phyloP scores from a whole-genome alignment of 37 sponge, comb jelly and placozoan genomes.

The Spongilla lacustris region DNA sequence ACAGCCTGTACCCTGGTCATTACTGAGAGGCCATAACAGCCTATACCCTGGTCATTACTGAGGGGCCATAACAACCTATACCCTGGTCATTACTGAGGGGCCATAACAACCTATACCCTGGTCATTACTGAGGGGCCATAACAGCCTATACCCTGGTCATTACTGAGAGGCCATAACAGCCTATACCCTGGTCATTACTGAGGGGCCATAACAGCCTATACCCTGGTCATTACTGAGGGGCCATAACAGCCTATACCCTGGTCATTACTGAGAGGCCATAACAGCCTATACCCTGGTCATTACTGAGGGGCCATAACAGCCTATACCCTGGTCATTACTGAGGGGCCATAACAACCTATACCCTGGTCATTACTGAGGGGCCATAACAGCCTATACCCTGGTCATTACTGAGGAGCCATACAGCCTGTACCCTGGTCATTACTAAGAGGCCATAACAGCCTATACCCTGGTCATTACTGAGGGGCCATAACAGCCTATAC shows the following conservation, averaged over 20 bases:
- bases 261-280: neutral
- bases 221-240: neutral
- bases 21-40: neutral
- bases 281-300: neutral
- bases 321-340: no score
- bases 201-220: neutral
- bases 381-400: neutral
- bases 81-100: neutral
- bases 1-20: neutral
- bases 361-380: neutral
- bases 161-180: neutral
- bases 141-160: neutral
- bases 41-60: no score
- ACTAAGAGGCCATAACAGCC: neutral
- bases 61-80: no score
- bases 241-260: neutral
- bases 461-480: neutral
- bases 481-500: neutral
- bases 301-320: neutral
- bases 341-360: no score
- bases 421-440: neutral
- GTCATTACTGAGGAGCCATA: neutral
- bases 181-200: neutral
- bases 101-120: neutral
- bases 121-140: neutral